Percentiles rank a stretch among this genome's conserved stretches.
Evolutionary conservation across 2,888 invertebrate species (phyloP).

Genomic region (Phyllotreta striolata): DNA sequence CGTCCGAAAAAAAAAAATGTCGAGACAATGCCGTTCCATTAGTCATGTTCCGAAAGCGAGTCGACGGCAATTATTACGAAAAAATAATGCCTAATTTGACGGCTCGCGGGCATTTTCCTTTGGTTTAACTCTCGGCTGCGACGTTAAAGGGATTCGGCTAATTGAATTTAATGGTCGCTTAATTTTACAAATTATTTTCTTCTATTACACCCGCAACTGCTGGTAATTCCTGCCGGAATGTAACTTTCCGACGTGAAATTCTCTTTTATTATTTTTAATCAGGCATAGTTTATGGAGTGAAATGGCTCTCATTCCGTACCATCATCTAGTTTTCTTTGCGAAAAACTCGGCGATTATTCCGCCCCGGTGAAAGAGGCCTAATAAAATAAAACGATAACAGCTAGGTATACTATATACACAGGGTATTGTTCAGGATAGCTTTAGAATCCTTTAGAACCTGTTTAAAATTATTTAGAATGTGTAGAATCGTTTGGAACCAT

Average conservation of each 20-base stretch:
- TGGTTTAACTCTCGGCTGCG: conserved; percentile 28
- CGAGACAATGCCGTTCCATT: conserved; percentile 31
- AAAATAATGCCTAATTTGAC: conserved; percentile 33
- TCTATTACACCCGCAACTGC: conserved; percentile 22
- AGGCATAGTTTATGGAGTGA: conserved; percentile 11
- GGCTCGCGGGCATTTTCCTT: conserved; percentile 20
- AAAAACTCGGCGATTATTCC: too few species aligned
- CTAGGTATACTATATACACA: too few species aligned
- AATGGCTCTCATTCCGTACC: too few species aligned
- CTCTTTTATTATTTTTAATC: conserved; percentile 14
- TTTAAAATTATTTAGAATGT: too few species aligned
- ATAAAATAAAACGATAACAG: too few species aligned
- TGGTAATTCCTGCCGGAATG: conserved; percentile 13
- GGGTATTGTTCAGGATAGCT: too few species aligned
- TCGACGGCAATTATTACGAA: conserved; percentile 31
- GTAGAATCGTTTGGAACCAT: too few species aligned
- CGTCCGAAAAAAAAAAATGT: conserved; percentile 19
- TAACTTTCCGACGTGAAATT: conserved; percentile 7
- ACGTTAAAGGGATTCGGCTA: conserved; percentile 29
- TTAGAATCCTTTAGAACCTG: too few species aligned
- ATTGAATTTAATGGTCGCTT: conserved; percentile 34
- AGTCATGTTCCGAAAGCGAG: conserved; percentile 29
- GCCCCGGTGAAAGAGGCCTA: too few species aligned
- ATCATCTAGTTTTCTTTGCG: too few species aligned
- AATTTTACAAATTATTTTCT: conserved; percentile 33